Evolutionary conservation across 2,888 invertebrate species (phyloP), one percentile per base, ranked within the genome.

Genomic region (Oithona nana): DNA sequence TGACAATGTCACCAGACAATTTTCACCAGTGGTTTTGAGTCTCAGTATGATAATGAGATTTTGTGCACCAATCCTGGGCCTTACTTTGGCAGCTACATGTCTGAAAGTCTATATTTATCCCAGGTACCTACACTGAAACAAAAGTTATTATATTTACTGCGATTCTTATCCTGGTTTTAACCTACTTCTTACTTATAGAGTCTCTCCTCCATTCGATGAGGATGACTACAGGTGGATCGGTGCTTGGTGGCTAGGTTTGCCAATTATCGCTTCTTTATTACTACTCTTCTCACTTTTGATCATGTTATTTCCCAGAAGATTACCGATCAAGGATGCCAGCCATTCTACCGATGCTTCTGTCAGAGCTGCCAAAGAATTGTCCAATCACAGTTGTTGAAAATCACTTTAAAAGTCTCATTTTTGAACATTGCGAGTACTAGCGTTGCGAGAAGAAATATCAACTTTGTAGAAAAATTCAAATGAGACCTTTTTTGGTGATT

Each of bases 1-100:
- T 69, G 83, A 83, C 68, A 82, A 82, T 67, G 78, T 81, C 0
- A 79, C 80, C 68, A 80, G 81, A 68, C 79, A 78, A 20, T 79
- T 80, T 66, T 79, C 81, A 0, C 82, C 83, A 0, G 71, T 81
- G 67, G 74, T 82, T 67, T 70, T 83, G 64, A 83, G 83, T 29
- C n/a, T 63, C n/a, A 48, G 28, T 3, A 26, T 28, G 29, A 68
- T 68, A 3, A 61, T 71, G 22, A 67, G 71, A 26, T 67, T 72
- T 63, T 57, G 70, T 51, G 73, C 73, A 1, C 71, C 73, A 0
- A 69, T 71, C 20, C 57, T 71, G 1, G 74, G 74, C 16, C 73
- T 68, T 61, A 56, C 70, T n/a, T 58, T 72, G 24, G 72, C 71
- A 4, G 70, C 71, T 11, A 69, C 68, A 51, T 69, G 70, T 28